Base-by-base conservation (phyloP, 2,113 vertebrate genomes). In the Hippocampus guttulatus region DNA sequence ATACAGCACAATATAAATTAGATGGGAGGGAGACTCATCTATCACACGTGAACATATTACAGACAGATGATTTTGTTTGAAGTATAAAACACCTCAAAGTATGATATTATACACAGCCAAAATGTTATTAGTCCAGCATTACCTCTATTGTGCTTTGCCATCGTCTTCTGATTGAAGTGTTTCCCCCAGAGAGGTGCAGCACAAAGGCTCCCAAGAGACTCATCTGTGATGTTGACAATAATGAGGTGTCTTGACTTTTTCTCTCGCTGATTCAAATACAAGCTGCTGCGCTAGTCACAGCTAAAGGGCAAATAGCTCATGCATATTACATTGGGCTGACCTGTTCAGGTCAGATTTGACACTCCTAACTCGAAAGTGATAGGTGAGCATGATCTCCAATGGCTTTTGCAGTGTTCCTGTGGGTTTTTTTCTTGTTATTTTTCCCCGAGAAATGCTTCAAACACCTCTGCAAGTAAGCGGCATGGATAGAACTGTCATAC, bases 121-220 rank as follows among this genome's bases (percentile, higher is more conserved):
- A 14, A 51, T 55, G 68, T 65, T 40, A 60, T 62, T 20, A 27
- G n/a, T 27, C 9, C n/a, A 21, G 15, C 14, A 43, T 52, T 63
- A 11, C 54, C 16, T 67, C 21, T 21, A 14, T 60, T 25, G 67
- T 25, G 62, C 16, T 47, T 33, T 61, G 38, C 47, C 64, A 57
- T 38, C 63, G 61, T 63, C 11, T 14, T 11, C 51, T 75, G 77
- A 80, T 55, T 67, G 45, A 75, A 75, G 69, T 64, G 51, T 61
- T 8, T 67, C 21, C 18, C 57, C 10, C 15, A 27, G 63, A 68
- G 41, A 9, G 60, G 40, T 67, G 51, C 1, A 21, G 33, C 49
- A 67, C 40, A 23, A 18, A 25, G 16, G n/a, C 21, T 72, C 18
- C n/a, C 8, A 25, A 18, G 11, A 41, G 68, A 75, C 41, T 67